These are phyloP conservation scores for Pararge aegeria DNA, from an alignment of 1,140 invertebrate species.

Conservation along the genomic window DNA sequence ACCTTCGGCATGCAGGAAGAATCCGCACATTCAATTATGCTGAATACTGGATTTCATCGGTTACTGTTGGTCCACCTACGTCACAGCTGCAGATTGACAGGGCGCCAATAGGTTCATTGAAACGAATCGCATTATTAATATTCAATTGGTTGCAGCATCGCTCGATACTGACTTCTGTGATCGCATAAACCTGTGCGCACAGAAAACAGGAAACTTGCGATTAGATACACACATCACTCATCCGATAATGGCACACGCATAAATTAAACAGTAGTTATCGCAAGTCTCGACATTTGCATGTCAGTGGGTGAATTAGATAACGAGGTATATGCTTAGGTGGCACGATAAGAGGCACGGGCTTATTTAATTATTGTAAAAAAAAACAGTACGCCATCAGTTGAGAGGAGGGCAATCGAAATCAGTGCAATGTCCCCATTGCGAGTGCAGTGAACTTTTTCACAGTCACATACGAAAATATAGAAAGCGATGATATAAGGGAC, in stretches of 20 bases:
- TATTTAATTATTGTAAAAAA: conserved; percentile 33
- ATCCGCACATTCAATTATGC: conserved; percentile 28
- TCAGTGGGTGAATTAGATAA: conserved; percentile 63
- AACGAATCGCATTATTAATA: conserved; percentile 22
- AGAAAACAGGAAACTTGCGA: conserved; percentile 40
- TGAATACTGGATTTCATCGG: conserved; percentile 1
- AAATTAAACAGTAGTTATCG: conserved; percentile 47
- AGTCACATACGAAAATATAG: conserved; percentile 48
- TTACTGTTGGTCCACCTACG: conserved; percentile 16
- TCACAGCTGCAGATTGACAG: conserved; percentile 44
- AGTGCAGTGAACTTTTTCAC: conserved; percentile 62
- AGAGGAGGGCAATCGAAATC: conserved; percentile 36
- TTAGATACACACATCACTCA: conserved; percentile 36
- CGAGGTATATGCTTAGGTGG: conserved; percentile 45
- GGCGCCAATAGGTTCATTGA: conserved; percentile 42
- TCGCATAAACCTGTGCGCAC: conserved; percentile 14
- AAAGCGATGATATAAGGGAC: conserved; percentile 53
- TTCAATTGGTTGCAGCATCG: conserved; percentile 24
- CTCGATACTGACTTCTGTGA: background rate
- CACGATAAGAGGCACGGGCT: conserved; percentile 33
- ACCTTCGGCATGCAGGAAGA: conserved; percentile 54
- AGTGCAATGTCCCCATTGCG: conserved; percentile 44
- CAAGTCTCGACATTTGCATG: conserved; percentile 42
- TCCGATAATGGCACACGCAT: conserved; percentile 27
- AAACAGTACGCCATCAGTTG: conserved; percentile 13